Base-by-base conservation (phyloP, 2,888 invertebrate species). In the Drosophila pseudotakahashii region DNA sequence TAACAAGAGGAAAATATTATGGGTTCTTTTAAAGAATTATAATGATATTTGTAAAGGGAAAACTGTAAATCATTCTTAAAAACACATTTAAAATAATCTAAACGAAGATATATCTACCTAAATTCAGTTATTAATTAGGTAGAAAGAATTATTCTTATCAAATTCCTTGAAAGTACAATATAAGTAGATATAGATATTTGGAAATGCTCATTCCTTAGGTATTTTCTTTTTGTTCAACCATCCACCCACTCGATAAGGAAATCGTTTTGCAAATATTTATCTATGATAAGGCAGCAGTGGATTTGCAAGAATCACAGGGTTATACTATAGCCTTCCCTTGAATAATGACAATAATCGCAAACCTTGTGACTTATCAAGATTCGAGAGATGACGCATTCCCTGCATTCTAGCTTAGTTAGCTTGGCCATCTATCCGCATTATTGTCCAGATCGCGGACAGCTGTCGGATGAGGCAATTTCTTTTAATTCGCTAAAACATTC, bases 391-490 rank as follows among this genome's bases (percentile, higher is more conserved):
- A 59, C 58, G 32, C 58, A 60, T 45, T 42, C 32, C 23, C 62
- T 10, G n/a, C 11, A 42, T 23, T 30, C 14, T 30, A 58, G 42
- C 48, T 37, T 48, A 73, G 54, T 44, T 59, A 41, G 72, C 72
- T 51, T 45, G 66, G 39, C 74, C 84, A 80, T 78, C 54, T 61
- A 77, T 82, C 44, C 77, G 55, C 64, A 81, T 77, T 75, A 72
- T 23, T 51, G 39, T 53, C 32, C 53, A 16, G 48, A 71, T 71
- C 61, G 73, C 44, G 48, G 47, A 36, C 42, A 62, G 45, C 62
- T 67, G 79, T 83, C 82, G 82, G 82, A 83, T 84, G 82, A 78
- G 73, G 76, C 88, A 83, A 88, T 88, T 88, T 83, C 83, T 88
- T 87, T 83, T 88, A 83, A 83, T 83, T 83, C 69, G 83, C 88